Evolutionary conservation across 2,888 invertebrate species (phyloP).

Genomic region (Caradrina clavipalpis): DNA sequence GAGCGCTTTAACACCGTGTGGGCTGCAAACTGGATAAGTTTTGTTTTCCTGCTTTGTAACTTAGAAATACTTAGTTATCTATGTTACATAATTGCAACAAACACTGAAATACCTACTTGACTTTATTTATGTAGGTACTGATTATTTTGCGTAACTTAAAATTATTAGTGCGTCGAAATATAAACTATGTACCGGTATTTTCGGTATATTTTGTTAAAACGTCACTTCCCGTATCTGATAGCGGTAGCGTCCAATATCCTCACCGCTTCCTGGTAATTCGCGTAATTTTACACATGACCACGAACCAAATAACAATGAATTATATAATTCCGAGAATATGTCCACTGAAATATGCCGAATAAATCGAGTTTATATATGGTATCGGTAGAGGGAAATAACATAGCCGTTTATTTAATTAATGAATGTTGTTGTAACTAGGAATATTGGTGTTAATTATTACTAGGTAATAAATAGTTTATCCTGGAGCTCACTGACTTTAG

Average conservation of each 20-base stretch:
- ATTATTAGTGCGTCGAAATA: background rate
- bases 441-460: background rate
- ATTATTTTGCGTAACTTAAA: slow-evolving; percentile 3
- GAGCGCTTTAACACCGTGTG: slow-evolving; percentile 38
- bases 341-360: slow-evolving; percentile 19
- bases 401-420: background rate
- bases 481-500: too few species aligned
- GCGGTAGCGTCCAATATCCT: slow-evolving; percentile 77
- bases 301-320: slow-evolving; percentile 36
- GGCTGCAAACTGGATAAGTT: slow-evolving; percentile 50
- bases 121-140: slow-evolving; percentile 7
- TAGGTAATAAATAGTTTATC: background rate
- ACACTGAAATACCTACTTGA: slow-evolving; percentile 6
- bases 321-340: slow-evolving; percentile 44
- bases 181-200: background rate
- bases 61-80: slow-evolving; percentile 29
- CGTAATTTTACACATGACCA: slow-evolving; percentile 75
- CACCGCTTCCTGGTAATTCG: slow-evolving; percentile 80
- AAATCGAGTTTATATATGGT: background rate
- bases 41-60: slow-evolving; percentile 54
- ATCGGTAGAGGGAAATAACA: background rate
- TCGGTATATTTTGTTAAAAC: slow-evolving; percentile 48
- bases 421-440: background rate
- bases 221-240: slow-evolving; percentile 80
- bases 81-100: slow-evolving; percentile 32